Evolutionary conservation across 2,797 vertebrate species (phyloP).

Genomic region (Gymnothorax javanicus): DNA sequence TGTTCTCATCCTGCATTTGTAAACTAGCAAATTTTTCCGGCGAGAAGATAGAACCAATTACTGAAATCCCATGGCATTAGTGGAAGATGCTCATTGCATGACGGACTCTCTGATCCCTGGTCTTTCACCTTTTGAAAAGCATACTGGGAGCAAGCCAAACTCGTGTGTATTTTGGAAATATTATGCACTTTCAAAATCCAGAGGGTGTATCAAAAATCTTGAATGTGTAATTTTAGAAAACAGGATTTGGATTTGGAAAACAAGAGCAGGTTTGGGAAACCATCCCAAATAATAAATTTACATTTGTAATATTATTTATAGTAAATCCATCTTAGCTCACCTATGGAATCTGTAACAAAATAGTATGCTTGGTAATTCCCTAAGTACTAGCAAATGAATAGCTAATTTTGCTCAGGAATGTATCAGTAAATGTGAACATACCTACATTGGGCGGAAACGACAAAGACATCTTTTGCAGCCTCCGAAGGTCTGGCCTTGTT

Average conservation of each 20-base stretch:
- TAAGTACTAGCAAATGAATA: slow-evolving; percentile 17
- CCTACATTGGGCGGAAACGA: slow-evolving; percentile 25
- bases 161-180: background rate
- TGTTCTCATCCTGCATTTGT: no score
- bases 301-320: background rate
- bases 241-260: no score
- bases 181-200: background rate
- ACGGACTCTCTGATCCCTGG: no score
- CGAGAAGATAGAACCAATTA: no score
- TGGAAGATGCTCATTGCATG: no score
- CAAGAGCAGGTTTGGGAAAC: background rate
- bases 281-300: background rate
- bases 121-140: background rate
- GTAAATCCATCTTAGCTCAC: slow-evolving; percentile 1
- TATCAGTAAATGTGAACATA: slow-evolving; percentile 27
- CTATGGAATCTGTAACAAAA: slow-evolving; percentile 8
- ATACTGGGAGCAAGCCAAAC: background rate
- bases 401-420: background rate
- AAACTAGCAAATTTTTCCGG: no score
- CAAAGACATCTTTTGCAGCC: slow-evolving; percentile 24
- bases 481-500: slow-evolving; percentile 28
- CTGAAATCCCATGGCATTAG: no score
- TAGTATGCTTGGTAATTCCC: background rate
- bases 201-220: background rate
- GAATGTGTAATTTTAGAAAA: background rate